These are phyloP conservation scores for Drosophila insularis DNA, from an alignment of 1,140 invertebrate species.

Conservation along the genomic window DNA sequence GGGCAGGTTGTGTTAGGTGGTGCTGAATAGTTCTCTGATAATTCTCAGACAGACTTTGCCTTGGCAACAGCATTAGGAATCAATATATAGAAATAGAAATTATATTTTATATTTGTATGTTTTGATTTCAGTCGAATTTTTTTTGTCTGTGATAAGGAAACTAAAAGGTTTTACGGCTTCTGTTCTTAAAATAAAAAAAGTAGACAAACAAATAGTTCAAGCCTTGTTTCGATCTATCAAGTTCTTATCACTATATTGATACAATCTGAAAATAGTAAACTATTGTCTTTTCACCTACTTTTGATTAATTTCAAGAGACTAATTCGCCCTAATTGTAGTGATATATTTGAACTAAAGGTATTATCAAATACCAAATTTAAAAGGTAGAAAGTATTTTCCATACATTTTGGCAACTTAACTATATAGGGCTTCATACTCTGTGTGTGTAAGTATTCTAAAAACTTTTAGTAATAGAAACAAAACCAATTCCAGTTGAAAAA, in stretches of 20 bases:
- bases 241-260: no score
- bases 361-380: no score
- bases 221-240: no score
- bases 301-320: no score
- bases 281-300: no score
- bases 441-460: background rate
- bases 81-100: background rate
- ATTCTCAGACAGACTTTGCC: constrained; percentile 43
- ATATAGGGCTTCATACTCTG: no score
- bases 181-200: no score
- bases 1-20: constrained; percentile 65
- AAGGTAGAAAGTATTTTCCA: no score
- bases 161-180: background rate
- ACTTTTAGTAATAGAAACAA: background rate
- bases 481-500: background rate
- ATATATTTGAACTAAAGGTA: no score
- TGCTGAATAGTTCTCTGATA: constrained; percentile 39
- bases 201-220: background rate
- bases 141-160: background rate
- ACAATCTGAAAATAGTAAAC: no score
- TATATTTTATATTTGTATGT: background rate
- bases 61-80: background rate
- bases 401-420: no score
- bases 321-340: no score
- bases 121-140: constrained; percentile 2